These are phyloP conservation scores for Drosophila incognita DNA, from an alignment of 2,888 invertebrate species.

Conservation along the genomic window DNA sequence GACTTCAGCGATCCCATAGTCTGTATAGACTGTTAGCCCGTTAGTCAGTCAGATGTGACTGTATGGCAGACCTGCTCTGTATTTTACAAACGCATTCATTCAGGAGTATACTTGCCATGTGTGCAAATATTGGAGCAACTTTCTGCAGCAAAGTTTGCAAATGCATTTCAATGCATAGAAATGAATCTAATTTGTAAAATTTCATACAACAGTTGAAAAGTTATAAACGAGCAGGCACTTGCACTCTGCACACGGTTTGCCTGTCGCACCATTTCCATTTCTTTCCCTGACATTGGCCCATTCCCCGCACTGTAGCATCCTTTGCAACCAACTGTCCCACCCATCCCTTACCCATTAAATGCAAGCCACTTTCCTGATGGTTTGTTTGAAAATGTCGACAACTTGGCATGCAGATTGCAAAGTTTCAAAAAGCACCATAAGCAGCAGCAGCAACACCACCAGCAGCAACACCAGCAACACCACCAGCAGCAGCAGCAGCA, in stretches of 20 bases:
- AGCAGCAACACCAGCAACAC: conserved; percentile 16
- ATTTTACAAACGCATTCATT: conserved; percentile 35
- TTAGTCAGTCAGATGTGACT: conserved; percentile 37
- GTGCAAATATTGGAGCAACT: conserved; percentile 78
- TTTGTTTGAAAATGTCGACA: conserved; percentile 80
- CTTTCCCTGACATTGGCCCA: conserved; percentile 5
- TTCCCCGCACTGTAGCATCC: conserved; percentile 8
- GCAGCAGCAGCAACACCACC: conserved; percentile 34
- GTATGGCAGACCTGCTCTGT: conserved; percentile 41
- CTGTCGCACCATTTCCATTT: conserved; percentile 27
- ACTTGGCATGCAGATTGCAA: conserved; percentile 80
- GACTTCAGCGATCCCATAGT: conserved; percentile 8
- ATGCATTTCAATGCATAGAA: conserved; percentile 81
- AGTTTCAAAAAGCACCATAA: conserved; percentile 73
- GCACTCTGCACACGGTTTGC: conserved; percentile 70
- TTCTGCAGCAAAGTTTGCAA: conserved; percentile 77
- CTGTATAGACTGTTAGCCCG: conserved; percentile 25
- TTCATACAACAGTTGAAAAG: conserved; percentile 81
- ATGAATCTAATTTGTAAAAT: conserved; percentile 82
- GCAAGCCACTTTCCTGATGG: conserved; percentile 48
- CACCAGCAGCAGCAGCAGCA: conserved; percentile 31
- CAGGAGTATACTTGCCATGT: conserved; percentile 37
- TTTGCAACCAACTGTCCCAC: conserved; percentile 10
- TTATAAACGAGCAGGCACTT: conserved; percentile 80
- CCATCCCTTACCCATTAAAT: conserved; percentile 12